Evolutionary conservation across 2,888 invertebrate species (phyloP), one percentile per base, ranked within the genome.

Genomic region (Heliothis peltigera): DNA sequence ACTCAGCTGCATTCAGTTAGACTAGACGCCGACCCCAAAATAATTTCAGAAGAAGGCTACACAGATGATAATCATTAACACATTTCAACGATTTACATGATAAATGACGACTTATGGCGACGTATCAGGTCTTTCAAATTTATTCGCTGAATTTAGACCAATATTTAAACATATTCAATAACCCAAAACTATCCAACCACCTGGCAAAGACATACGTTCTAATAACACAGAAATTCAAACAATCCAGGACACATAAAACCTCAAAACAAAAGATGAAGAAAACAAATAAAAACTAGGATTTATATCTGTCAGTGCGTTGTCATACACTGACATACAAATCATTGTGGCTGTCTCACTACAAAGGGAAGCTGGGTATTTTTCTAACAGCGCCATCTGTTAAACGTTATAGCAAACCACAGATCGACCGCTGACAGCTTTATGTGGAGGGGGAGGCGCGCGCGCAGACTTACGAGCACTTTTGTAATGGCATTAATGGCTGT

Each of bases 351-450:
- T 35, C 73, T 25, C 48, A 70, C 58, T 75, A 81, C 80, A 81
- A 81, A 81, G 80, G 61, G 70, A 61, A 59, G 52, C 44, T 58
- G 71, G 66, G 56, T 72, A 77, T 79, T 81, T 81, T 72, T 68
- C 70, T 70, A 68, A 77, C 69, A 79, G 49, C 75, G 81, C 77
- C 81, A 82, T 82, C 81, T 82, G 81, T 81, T 71, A 60, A 73
- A 65, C 75, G 78, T 80, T 75, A 77, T 72, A 75, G 76, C 57
- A 65, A 77, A 82, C 83, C 80, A 86, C 89, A 89, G 87, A 88
- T 87, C 85, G 82, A 79, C 73, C 77, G 89, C 67, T 89, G 91
- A 91, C 91, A 90, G 89, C 73, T 91, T 91, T 87, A 90, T 87
- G 74, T 22, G 59, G 44, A 81, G 52, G 44, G 68, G 71, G 77